Conservation (phyloP, 2,113 vertebrate species). For the Catharus bicknelli region DNA sequence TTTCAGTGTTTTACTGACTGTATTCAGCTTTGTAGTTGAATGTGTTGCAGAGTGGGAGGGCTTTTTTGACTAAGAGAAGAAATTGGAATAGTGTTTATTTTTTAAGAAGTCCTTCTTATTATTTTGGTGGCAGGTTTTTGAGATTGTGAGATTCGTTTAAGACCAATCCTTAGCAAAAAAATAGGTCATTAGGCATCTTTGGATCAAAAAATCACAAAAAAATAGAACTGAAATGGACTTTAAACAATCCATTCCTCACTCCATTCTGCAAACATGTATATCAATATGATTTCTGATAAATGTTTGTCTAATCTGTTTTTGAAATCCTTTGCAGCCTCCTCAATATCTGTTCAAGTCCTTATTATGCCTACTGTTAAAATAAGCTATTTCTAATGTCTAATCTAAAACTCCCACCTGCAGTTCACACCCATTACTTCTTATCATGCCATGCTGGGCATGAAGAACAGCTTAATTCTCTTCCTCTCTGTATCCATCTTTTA, state of each 20-base stretch:
- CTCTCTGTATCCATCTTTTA: conserved; percentile 10
- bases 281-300: background rate
- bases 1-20: conserved; percentile 8
- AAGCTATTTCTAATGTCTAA: conserved; percentile 22
- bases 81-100: background rate
- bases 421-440: conserved; percentile 53
- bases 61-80: background rate
- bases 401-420: conserved; percentile 49
- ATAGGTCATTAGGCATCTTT: background rate
- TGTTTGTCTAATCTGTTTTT: conserved; percentile 1
- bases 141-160: background rate
- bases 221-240: background rate
- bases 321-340: conserved; percentile 11
- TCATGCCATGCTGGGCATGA: background rate
- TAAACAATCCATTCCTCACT: background rate
- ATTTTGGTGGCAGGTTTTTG: background rate
- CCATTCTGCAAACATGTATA: background rate
- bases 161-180: background rate
- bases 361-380: conserved; percentile 24
- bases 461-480: conserved; percentile 43
- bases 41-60: background rate
- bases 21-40: conserved; percentile 1
- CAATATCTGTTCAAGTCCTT: conserved; percentile 17
- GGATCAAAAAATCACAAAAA: background rate
- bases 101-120: background rate